A percentile compares a stretch with the other conserved stretches of the same genome.
These are phyloP conservation scores for Adelosebastes latens DNA, from an alignment of 2,797 vertebrate genomes.

Conservation along the genomic window DNA sequence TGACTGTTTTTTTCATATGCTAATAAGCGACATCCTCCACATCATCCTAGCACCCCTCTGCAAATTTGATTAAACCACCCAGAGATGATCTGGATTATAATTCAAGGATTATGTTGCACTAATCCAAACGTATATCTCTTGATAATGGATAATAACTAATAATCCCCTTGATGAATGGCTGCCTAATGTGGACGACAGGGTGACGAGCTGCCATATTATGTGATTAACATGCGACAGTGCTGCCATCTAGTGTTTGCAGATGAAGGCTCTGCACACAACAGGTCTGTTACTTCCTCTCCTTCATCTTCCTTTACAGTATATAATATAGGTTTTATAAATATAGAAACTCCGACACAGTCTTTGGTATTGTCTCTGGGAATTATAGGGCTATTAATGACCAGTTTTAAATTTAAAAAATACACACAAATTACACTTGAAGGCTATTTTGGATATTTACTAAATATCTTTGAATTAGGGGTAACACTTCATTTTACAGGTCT, in stretches of 20 bases:
- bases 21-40: not conserved
- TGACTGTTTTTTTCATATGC: not conserved
- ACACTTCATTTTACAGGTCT: not conserved
- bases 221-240: constrained; percentile 16
- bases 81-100: constrained; percentile 66
- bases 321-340: not conserved
- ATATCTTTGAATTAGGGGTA: not conserved
- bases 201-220: not conserved
- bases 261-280: not conserved
- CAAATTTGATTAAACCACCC: constrained; percentile 52
- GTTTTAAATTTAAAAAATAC: not conserved
- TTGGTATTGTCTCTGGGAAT: not conserved
- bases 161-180: constrained; percentile 57
- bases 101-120: constrained; percentile 56
- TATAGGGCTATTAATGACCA: not conserved
- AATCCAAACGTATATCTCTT: constrained; percentile 65
- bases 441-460: not conserved
- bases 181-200: constrained; percentile 11
- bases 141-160: constrained; percentile 71
- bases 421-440: not conserved
- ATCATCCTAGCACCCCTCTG: not conserved
- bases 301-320: not conserved
- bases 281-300: not conserved
- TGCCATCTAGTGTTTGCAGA: constrained; percentile 67
- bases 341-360: not conserved